Conservation (phyloP, 2,797 vertebrate genomes). For the Sciurus vulgaris region DNA sequence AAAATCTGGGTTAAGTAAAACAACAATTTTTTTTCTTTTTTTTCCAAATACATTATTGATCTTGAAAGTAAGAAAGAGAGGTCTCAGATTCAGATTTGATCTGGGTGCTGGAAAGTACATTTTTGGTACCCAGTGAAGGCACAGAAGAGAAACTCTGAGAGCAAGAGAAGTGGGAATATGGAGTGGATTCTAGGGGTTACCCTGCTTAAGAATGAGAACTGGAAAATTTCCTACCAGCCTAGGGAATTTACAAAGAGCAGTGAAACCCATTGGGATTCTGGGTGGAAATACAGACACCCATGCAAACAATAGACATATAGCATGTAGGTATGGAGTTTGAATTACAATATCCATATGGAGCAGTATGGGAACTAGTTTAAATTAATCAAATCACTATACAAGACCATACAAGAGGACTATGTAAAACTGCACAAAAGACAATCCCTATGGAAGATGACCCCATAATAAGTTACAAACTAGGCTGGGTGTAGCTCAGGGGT, state of each 20-base stretch:
- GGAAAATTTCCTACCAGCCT: background rate
- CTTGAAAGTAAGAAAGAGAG: background rate
- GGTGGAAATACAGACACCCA: background rate
- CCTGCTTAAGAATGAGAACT: background rate
- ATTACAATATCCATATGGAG: background rate
- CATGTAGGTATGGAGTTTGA: background rate
- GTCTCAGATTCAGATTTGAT: background rate
- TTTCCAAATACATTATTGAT: background rate
- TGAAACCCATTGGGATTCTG: background rate
- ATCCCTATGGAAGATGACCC: background rate
- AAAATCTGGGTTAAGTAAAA: constrained; percentile 49
- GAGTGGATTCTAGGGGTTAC: background rate
- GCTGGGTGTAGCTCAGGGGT: background rate
- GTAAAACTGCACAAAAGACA: background rate
- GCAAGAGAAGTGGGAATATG: background rate
- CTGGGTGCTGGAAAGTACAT: background rate
- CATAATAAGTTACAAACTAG: background rate
- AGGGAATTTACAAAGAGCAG: background rate
- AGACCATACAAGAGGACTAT: background rate
- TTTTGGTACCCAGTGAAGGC: background rate
- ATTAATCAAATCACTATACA: background rate
- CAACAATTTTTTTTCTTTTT: too few relatives aligned
- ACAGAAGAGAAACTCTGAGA: background rate
- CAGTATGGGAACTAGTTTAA: background rate
- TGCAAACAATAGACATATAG: background rate